Conservation (phyloP, 2,888 invertebrate species). For the Lochmaea capreae region DNA sequence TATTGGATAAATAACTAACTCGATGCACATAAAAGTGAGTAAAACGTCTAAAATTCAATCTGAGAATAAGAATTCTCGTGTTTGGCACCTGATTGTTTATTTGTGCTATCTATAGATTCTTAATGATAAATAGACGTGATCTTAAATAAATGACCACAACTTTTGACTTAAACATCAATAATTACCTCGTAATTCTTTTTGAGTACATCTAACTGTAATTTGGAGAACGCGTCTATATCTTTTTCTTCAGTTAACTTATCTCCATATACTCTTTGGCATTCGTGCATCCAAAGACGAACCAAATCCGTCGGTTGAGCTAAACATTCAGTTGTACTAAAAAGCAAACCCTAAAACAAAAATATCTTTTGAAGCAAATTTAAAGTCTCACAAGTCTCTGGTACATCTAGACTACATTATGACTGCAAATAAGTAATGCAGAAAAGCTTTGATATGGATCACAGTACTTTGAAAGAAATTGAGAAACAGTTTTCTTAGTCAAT, state of each 20-base stretch:
- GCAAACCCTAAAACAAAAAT: constrained; percentile 76
- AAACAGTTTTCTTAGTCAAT: too few relatives aligned
- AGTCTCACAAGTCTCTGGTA: too few relatives aligned
- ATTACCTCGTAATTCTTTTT: constrained; percentile 91
- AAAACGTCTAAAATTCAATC: too few relatives aligned
- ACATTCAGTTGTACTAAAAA: constrained; percentile 92
- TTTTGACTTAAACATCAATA: constrained; percentile 3
- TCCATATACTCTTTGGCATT: constrained; percentile 92
- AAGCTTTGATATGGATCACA: too few relatives aligned
- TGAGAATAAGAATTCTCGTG: too few relatives aligned
- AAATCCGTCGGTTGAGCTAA: constrained; percentile 83
- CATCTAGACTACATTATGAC: too few relatives aligned
- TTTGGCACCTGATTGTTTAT: too few relatives aligned
- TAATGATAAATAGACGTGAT: not conserved
- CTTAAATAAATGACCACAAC: not conserved
- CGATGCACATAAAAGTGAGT: too few relatives aligned
- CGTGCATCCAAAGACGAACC: constrained; percentile 93
- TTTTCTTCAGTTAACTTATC: constrained; percentile 94
- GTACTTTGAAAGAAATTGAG: too few relatives aligned
- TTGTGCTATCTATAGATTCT: too few relatives aligned
- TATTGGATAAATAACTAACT: too few relatives aligned
- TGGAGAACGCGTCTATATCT: constrained; percentile 90
- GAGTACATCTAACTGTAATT: constrained; percentile 88
- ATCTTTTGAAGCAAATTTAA: not conserved
- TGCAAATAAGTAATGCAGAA: too few relatives aligned